Evolutionary conservation across 2,113 vertebrate genomes (phyloP).

Genomic region (Podiceps cristatus): DNA sequence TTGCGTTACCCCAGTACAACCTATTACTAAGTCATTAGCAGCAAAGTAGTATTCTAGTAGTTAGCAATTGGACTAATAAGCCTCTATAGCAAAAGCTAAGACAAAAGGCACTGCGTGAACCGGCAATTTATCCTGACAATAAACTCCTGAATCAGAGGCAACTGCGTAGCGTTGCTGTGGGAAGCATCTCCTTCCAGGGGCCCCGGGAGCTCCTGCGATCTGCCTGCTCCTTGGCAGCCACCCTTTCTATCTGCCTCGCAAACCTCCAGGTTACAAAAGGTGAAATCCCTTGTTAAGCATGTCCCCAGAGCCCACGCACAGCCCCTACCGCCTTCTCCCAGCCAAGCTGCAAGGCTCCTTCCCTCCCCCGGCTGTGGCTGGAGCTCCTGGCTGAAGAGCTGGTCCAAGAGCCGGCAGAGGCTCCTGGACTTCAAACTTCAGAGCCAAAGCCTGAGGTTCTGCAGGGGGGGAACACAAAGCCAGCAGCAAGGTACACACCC

Average conservation of each 20-base stretch:
- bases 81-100: conserved; percentile 39
- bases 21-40: conserved; percentile 33
- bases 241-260: neutral
- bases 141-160: neutral
- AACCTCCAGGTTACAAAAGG: neutral
- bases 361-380: neutral
- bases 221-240: neutral
- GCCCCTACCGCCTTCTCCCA: neutral
- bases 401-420: neutral
- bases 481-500: neutral
- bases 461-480: neutral
- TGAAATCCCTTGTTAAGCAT: neutral
- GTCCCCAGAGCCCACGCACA: neutral
- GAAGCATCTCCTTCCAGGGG: neutral
- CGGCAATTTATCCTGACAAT: neutral
- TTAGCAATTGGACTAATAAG: conserved; percentile 47
- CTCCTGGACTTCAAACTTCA: neutral
- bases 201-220: neutral
- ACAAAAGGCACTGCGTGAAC: neutral
- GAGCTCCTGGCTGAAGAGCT: neutral
- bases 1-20: neutral
- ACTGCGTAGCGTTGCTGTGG: rapidly evolving
- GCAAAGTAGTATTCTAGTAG: conserved; percentile 25
- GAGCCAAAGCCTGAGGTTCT: neutral
- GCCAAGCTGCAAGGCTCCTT: neutral